Evolutionary conservation across 2,797 vertebrate species (phyloP).

Genomic region (Caiman crocodilus): DNA sequence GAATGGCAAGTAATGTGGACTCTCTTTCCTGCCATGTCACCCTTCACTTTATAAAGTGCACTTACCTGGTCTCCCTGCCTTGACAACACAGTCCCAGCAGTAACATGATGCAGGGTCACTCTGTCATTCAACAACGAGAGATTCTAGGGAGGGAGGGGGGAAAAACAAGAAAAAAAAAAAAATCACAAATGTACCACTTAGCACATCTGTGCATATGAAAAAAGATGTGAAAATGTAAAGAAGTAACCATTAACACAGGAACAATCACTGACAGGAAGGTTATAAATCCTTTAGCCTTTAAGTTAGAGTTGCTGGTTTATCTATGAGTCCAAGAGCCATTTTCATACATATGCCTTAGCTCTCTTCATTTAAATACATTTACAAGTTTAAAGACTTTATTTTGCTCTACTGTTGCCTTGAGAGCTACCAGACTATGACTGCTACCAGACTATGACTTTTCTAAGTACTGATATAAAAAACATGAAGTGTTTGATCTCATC

Average conservation of each 20-base stretch:
- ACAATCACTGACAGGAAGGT: neutral
- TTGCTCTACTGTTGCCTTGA: accelerated
- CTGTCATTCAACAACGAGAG: conserved; percentile 87
- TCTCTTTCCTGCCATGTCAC: neutral
- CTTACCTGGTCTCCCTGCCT: conserved; percentile 95
- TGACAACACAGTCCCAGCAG: conserved; percentile 89
- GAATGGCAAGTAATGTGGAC: neutral
- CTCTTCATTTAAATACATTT: neutral
- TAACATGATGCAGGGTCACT: conserved; percentile 90
- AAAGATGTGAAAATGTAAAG: neutral
- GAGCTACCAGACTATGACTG: neutral
- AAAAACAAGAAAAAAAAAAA: neutral
- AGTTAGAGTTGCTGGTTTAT: neutral
- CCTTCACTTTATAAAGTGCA: neutral
- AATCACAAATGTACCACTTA: neutral
- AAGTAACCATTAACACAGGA: neutral
- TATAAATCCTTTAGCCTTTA: neutral
- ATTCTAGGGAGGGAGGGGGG: conserved; percentile 76
- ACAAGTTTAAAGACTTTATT: neutral
- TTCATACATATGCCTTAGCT: neutral
- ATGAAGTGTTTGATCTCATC: neutral
- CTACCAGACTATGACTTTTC: neutral
- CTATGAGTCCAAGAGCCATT: neutral
- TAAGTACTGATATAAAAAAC: neutral
- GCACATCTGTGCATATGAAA: neutral